Conservation (phyloP, 2,888 invertebrate species). For the Eumacrocentrus americanus region DNA sequence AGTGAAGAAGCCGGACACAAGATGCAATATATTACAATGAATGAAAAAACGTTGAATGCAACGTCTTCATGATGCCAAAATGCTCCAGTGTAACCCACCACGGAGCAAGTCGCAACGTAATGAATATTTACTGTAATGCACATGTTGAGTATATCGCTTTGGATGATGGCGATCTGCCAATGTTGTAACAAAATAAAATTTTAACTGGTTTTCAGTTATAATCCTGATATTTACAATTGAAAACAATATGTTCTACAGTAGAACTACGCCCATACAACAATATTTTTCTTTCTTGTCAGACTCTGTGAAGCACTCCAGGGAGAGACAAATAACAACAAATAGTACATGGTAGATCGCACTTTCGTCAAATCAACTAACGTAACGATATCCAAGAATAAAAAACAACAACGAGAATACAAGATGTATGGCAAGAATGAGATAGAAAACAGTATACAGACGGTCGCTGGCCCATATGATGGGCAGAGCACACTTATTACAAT, state of each 20-base stretch:
- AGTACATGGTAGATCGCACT: conserved; percentile 1
- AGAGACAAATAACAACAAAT: background rate
- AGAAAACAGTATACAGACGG: conserved; percentile 43
- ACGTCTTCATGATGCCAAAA: background rate
- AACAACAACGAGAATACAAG: conserved; percentile 11
- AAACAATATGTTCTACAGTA: background rate
- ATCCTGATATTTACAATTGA: no score
- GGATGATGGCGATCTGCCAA: conserved; percentile 14
- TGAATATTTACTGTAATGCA: conserved; percentile 37
- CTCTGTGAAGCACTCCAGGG: conserved; percentile 22
- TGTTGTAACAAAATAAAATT: background rate
- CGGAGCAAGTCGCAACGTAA: conserved; percentile 31
- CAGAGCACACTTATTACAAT: conserved; percentile 41
- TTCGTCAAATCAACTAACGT: background rate
- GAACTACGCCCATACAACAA: background rate
- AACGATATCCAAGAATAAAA: conserved; percentile 10
- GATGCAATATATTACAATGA: conserved; percentile 25
- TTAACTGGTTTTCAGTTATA: conserved; percentile 1
- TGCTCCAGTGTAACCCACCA: background rate
- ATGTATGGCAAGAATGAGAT: background rate
- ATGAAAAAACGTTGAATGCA: conserved; percentile 6
- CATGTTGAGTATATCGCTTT: conserved; percentile 31
- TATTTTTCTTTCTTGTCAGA: background rate
- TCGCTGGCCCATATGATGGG: conserved; percentile 49
- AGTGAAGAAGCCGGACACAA: conserved; percentile 18